Evolutionary conservation across 2,888 invertebrate genomes (phyloP).

Genomic region (Macrophya alboannulata): DNA sequence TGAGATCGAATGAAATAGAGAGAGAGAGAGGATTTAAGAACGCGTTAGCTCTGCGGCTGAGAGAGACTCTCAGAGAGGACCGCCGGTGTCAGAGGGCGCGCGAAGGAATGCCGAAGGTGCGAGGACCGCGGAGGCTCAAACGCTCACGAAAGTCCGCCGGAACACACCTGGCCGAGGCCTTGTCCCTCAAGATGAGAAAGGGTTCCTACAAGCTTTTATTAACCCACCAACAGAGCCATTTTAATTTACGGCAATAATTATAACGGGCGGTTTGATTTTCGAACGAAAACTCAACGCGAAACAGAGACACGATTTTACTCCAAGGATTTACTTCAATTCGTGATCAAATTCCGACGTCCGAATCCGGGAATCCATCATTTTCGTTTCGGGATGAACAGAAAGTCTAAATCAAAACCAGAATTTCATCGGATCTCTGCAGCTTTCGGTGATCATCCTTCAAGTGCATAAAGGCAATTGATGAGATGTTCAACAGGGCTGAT

Average conservation of each 20-base stretch:
- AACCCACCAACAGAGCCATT: constrained; percentile 9
- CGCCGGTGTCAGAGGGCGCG: constrained; percentile 75
- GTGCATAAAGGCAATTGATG: too few relatives aligned
- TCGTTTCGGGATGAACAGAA: neutral
- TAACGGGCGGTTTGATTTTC: neutral
- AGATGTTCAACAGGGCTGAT: too few relatives aligned
- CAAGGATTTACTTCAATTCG: neutral
- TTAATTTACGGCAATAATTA: constrained; percentile 38
- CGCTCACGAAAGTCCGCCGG: constrained; percentile 56
- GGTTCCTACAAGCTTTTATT: constrained; percentile 23
- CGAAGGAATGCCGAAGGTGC: constrained; percentile 73
- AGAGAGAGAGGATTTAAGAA: constrained; percentile 7
- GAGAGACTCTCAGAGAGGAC: constrained; percentile 66
- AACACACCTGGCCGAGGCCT: constrained; percentile 68
- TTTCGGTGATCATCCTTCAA: too few relatives aligned
- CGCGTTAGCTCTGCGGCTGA: constrained; percentile 57
- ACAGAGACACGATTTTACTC: neutral
- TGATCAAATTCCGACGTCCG: too few relatives aligned
- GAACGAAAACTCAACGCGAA: neutral
- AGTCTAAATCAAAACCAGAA: neutral
- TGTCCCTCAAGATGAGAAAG: constrained; percentile 49
- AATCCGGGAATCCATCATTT: neutral
- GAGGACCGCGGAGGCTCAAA: constrained; percentile 62
- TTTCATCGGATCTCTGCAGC: too few relatives aligned
- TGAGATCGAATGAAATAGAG: constrained; percentile 37